Percentiles rank a stretch among this genome's conserved stretches.
Conservation (phyloP, 2,113 vertebrate species). For the Campylomormyrus numenius region DNA sequence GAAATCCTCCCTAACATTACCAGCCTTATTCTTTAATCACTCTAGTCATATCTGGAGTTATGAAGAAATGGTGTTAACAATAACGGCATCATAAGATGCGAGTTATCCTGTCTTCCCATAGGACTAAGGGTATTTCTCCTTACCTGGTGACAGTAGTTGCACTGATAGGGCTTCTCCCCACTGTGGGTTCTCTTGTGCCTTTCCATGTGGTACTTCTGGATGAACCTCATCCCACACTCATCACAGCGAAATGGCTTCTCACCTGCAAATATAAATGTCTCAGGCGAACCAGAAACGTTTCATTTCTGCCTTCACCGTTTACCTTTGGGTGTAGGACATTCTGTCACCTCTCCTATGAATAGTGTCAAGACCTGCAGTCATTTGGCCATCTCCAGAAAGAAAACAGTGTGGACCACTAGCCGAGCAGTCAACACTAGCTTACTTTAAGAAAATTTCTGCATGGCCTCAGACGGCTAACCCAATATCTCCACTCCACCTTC, state of each 20-base stretch:
- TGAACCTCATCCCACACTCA: constrained; percentile 99
- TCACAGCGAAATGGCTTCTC: constrained; percentile 99
- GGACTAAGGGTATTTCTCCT: constrained; percentile 94
- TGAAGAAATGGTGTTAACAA: not conserved
- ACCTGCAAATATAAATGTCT: constrained; percentile 61
- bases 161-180: constrained; percentile 97
- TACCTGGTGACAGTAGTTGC: constrained; percentile 83
- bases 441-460: not conserved
- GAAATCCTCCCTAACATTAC: not conserved
- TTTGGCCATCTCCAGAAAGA: not conserved
- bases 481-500: not conserved
- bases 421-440: not conserved
- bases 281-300: not conserved
- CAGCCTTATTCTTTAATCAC: not conserved
- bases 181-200: constrained; percentile 98
- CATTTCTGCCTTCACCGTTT: not conserved
- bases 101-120: constrained; percentile 55
- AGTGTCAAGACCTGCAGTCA: not conserved
- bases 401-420: not conserved
- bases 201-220: constrained; percentile 99
- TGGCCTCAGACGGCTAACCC: not conserved
- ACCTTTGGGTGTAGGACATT: not conserved
- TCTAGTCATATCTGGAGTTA: not conserved
- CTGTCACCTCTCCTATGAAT: not conserved
- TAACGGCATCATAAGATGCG: not conserved